Base-by-base conservation (phyloP, 2,888 invertebrate genomes). In the Volucella bombylans region DNA sequence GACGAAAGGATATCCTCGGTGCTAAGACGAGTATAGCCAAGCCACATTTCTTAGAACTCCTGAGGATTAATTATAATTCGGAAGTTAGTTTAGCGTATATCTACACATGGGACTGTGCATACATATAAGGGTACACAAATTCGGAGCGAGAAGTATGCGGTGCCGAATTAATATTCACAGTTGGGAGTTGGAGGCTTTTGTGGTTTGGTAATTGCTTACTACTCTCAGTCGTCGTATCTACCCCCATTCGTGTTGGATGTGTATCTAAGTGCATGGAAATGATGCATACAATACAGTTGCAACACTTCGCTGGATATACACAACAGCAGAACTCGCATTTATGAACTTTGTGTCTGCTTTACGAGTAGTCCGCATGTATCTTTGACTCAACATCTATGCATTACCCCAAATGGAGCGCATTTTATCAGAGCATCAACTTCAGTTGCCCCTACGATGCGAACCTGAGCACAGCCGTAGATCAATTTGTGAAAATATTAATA, bases 351-450 rank as follows among this genome's bases (percentile, higher is more conserved):
- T 31, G 31, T 31, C 31, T 31, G 31, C 1, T 4, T 6, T 23
- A 23, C 18, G 18, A 23, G 18, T 6, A 31, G n/a, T n/a, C n/a
- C n/a, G n/a, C n/a, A n/a, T 6, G 31, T 31, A 31, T 31, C 31
- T 31, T 31, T 31, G 31, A 6, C 6, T 31, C 31, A 31, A 31
- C 31, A 31, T 31, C 31, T 31, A 31, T 31, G 31, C 31, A 31
- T 31, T 31, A 31, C 31, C 31, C 31, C 79, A 73, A 73, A 82
- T 77, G 82, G 73, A 41, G 23, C 31, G 65, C 31, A 82, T 77
- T 82, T 79, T 73, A 82, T 73, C 69, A 73, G 62, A 73, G 57
- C 82, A 73, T 79, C 79, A 82, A 82, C 62, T 68, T 73, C 79
- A 61, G 71, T 61, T 77, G 52, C 47, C 61, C 65, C 39, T 62